Conservation (phyloP, 2,797 vertebrate genomes). For the Coracias cyanogaster region DNA sequence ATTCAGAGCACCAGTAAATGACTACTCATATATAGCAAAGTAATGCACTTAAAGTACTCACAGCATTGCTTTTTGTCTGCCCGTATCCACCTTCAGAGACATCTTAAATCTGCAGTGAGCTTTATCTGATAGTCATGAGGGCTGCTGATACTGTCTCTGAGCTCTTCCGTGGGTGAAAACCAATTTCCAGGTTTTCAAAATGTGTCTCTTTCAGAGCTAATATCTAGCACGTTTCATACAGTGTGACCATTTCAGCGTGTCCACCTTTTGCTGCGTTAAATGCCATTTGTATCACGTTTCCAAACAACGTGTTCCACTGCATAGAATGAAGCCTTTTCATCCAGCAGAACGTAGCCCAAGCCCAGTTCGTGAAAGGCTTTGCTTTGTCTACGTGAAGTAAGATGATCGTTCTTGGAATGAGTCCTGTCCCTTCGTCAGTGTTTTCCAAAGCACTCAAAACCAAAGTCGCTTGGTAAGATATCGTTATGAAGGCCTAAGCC, state of each 20-base stretch:
- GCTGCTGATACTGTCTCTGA: not conserved
- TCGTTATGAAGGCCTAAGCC: not conserved
- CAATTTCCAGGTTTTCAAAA: not conserved
- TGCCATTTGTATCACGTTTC: not conserved
- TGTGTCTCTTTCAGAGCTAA: not conserved
- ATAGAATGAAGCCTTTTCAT: constrained; percentile 21
- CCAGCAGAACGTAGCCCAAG: not conserved
- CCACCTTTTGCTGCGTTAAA: not conserved
- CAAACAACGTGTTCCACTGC: not conserved
- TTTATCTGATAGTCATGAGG: not conserved
- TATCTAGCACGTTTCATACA: not conserved
- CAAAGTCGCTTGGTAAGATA: not conserved
- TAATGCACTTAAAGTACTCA: not conserved
- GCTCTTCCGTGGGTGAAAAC: not conserved
- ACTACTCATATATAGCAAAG: not conserved
- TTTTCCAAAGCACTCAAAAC: not conserved
- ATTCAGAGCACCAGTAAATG: not conserved
- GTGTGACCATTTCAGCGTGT: not conserved
- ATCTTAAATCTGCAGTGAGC: not conserved
- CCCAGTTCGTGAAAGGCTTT: not conserved
- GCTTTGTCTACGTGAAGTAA: constrained; percentile 17
- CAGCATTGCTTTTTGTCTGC: not conserved
- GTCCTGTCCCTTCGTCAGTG: not conserved
- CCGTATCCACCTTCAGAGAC: not conserved
- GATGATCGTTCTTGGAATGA: not conserved